Percentiles rank a stretch among this genome's conserved stretches.
Evolutionary conservation across 2,113 vertebrate species (phyloP).

Genomic region (Oncorhynchus masou): DNA sequence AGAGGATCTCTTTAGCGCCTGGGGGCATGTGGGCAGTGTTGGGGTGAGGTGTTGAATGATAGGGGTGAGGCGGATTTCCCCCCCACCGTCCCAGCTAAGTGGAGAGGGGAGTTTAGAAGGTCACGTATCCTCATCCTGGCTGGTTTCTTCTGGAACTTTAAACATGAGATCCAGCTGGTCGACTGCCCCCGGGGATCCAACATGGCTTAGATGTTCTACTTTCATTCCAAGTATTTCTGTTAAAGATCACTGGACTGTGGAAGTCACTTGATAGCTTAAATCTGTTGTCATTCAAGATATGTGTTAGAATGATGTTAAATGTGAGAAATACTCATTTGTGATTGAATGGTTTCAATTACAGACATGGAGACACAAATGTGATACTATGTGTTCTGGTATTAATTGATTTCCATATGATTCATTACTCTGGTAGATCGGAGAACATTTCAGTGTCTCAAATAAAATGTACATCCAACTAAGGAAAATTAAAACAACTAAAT

Average conservation of each 20-base stretch:
- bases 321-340: neutral
- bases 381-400: neutral
- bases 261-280: neutral
- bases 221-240: neutral
- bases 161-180: neutral
- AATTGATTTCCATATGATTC: too few species aligned
- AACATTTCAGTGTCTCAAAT: neutral
- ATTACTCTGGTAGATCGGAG: neutral
- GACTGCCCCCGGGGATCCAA: neutral
- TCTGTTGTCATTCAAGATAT: neutral
- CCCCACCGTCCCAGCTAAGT: too few species aligned
- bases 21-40: neutral
- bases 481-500: neutral
- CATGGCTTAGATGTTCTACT: neutral
- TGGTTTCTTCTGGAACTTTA: slow-evolving; percentile 2
- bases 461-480: neutral
- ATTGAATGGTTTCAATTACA: neutral
- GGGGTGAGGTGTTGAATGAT: neutral
- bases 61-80: neutral
- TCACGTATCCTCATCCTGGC: too few species aligned
- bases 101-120: too few species aligned
- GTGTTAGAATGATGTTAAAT: neutral
- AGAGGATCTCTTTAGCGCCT: neutral
- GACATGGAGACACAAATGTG: neutral
- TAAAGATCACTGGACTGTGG: neutral